These are phyloP conservation scores for Euphonia xanthogaster DNA, from an alignment of 2,797 vertebrate species.

Conservation along the genomic window DNA sequence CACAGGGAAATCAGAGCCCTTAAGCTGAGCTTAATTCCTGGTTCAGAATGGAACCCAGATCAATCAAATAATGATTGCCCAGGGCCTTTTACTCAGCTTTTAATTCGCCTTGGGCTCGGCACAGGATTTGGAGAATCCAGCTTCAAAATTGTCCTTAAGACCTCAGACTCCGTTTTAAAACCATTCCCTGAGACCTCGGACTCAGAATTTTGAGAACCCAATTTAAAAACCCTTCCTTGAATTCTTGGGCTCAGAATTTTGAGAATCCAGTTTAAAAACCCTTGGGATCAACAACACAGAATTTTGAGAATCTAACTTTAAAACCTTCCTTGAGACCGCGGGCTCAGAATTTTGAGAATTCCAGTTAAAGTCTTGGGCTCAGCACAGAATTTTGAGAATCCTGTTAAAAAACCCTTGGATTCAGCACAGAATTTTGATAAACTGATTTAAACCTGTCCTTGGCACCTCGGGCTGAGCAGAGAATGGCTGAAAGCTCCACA, in stretches of 20 bases:
- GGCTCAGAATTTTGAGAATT: too few species aligned
- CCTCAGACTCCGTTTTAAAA: neutral
- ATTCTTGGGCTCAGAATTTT: too few species aligned
- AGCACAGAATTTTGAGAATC: neutral
- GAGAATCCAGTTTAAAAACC: too few species aligned
- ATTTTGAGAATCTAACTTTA: too few species aligned
- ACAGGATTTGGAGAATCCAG: too few species aligned
- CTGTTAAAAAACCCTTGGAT: accelerated
- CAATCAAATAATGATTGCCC: neutral
- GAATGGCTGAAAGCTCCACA: neutral
- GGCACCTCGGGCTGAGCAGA: neutral
- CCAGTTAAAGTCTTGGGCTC: accelerated
- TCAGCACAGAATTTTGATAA: neutral
- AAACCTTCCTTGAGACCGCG: too few species aligned
- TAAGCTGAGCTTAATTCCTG: accelerated
- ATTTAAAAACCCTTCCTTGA: too few species aligned
- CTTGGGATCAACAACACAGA: too few species aligned
- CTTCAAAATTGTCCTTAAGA: neutral
- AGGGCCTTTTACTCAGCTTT: accelerated
- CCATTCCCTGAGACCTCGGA: neutral
- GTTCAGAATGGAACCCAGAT: neutral
- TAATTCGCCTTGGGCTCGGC: neutral
- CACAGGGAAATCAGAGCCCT: neutral
- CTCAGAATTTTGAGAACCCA: neutral
- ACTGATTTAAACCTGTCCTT: neutral